A percentile compares a stretch with the other conserved stretches of the same genome.
phyloP scores from a whole-genome alignment of 2,888 invertebrate species.

The Macaria liturata region DNA sequence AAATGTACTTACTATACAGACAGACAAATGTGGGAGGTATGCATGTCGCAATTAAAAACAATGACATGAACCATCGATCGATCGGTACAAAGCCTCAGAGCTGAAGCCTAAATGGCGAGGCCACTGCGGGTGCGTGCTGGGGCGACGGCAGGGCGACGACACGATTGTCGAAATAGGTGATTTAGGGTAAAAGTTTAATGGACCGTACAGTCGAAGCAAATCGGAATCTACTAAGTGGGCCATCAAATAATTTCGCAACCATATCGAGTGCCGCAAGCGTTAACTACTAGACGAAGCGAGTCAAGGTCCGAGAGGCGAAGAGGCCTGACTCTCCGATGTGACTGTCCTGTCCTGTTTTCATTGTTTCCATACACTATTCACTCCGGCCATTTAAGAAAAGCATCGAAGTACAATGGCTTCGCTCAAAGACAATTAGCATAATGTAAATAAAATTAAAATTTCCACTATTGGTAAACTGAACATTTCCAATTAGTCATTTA shows the following conservation, averaged over 20 bases:
- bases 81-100: constrained; percentile 40
- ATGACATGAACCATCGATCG: constrained; percentile 40
- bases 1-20: constrained; percentile 24
- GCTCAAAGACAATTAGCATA: constrained; percentile 15
- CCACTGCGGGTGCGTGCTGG: constrained; percentile 44
- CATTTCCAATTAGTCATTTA: not conserved
- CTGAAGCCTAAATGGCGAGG: constrained; percentile 47
- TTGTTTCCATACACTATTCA: constrained; percentile 17
- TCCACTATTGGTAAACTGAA: not conserved
- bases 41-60: constrained; percentile 39
- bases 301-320: constrained; percentile 67
- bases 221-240: constrained; percentile 78
- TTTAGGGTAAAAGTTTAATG: constrained; percentile 65
- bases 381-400: constrained; percentile 19
- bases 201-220: constrained; percentile 65
- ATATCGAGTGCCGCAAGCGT: constrained; percentile 76
- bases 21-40: constrained; percentile 21
- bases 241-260: constrained; percentile 73
- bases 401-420: constrained; percentile 26
- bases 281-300: constrained; percentile 76
- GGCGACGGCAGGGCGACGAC: constrained; percentile 30
- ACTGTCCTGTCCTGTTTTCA: constrained; percentile 19
- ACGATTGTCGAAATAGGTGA: constrained; percentile 54
- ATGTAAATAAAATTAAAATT: constrained; percentile 4
- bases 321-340: constrained; percentile 41